Percentiles rank a stretch among this genome's conserved stretches.
Evolutionary conservation across 2,113 vertebrate species (phyloP).

Genomic region (Ammodytes marinus): DNA sequence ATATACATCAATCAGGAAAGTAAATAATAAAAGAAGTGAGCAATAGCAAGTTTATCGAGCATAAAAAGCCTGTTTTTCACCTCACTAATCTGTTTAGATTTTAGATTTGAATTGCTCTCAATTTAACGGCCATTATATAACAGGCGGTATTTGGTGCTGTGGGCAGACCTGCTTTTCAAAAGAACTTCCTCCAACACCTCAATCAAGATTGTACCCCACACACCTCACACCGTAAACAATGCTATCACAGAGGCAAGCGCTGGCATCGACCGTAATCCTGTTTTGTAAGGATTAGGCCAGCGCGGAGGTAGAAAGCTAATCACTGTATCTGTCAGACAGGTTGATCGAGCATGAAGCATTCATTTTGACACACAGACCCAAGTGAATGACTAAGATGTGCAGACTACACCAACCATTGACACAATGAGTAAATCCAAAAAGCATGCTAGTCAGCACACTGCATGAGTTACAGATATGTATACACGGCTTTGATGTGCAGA

Average conservation of each 20-base stretch:
- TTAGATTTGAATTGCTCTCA: background rate
- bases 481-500: constrained; percentile 27
- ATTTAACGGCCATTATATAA: constrained; percentile 13
- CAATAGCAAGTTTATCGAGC: constrained; percentile 27
- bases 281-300: constrained; percentile 63
- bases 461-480: constrained; percentile 28
- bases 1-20: constrained; percentile 1
- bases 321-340: constrained; percentile 68
- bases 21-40: background rate
- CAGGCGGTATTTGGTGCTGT: background rate
- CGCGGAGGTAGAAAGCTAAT: constrained; percentile 63
- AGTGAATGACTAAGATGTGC: constrained; percentile 41
- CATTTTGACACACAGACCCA: constrained; percentile 57
- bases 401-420: constrained; percentile 26
- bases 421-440: constrained; percentile 48
- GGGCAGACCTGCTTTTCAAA: constrained; percentile 45
- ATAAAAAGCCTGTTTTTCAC: constrained; percentile 11
- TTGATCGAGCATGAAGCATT: constrained; percentile 65
- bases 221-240: constrained; percentile 55
- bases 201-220: constrained; percentile 64
- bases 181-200: constrained; percentile 43
- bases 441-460: constrained; percentile 24
- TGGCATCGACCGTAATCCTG: constrained; percentile 61
- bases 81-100: constrained; percentile 26
- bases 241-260: constrained; percentile 50